Evolutionary conservation across 1,140 invertebrate genomes (phyloP).

Genomic region (Cataglyphis hispanica): DNA sequence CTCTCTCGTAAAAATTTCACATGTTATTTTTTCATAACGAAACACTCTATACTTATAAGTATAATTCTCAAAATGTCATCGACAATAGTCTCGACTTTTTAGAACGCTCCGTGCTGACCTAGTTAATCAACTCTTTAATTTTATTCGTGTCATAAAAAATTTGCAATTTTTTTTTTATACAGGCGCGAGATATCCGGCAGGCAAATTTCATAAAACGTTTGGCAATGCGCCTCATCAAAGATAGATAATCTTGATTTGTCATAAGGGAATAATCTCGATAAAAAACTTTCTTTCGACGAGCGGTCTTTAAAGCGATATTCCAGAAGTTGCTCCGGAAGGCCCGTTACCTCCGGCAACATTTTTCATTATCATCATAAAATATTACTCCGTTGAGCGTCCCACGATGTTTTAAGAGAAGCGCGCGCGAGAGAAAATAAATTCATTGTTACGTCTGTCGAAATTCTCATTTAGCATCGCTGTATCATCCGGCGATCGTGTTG

Average conservation of each 20-base stretch:
- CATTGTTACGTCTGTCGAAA: background rate
- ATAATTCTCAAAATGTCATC: background rate
- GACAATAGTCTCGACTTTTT: background rate
- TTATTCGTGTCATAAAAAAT: conserved; percentile 17
- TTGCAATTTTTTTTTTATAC: conserved; percentile 13
- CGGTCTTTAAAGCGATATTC: conserved; percentile 47
- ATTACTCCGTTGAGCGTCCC: conserved; percentile 42
- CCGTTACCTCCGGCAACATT: conserved; percentile 46
- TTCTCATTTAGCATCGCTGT: background rate
- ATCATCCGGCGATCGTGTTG: background rate
- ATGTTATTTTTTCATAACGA: background rate
- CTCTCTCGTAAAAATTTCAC: background rate
- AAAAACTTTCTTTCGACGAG: conserved; percentile 54
- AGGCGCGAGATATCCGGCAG: background rate
- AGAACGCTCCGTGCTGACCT: background rate
- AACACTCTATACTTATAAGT: too few species aligned
- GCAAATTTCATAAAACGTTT: conserved; percentile 50
- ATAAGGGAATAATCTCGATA: conserved; percentile 59
- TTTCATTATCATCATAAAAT: conserved; percentile 65
- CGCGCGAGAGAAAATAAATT: conserved; percentile 51
- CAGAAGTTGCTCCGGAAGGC: conserved; percentile 8
- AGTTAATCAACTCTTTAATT: conserved; percentile 21
- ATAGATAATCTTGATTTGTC: conserved; percentile 52
- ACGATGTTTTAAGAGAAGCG: conserved; percentile 16
- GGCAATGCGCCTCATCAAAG: conserved; percentile 16